Conservation (phyloP, 2,888 invertebrate species). For the Hyalella azteca region DNA sequence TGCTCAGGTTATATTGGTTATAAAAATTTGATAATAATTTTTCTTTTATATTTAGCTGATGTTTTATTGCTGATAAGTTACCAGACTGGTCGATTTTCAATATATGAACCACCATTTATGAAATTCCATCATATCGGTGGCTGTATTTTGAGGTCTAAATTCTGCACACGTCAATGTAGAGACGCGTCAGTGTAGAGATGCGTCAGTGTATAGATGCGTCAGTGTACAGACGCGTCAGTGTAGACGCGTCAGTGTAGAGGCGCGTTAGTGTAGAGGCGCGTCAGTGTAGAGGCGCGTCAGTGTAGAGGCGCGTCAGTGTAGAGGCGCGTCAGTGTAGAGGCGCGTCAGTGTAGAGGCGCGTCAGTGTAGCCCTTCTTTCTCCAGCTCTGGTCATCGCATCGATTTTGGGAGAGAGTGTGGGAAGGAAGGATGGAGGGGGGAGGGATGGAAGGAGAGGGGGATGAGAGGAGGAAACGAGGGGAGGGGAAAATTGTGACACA, state of each 20-base stretch:
- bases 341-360: neutral
- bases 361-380: neutral
- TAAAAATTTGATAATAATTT: too few relatives aligned
- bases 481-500: too few relatives aligned
- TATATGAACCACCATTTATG: too few relatives aligned
- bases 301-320: neutral
- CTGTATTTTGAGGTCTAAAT: too few relatives aligned
- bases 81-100: too few relatives aligned
- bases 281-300: conserved; percentile 8
- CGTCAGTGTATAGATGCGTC: neutral
- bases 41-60: too few relatives aligned
- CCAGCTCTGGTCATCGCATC: conserved; percentile 19
- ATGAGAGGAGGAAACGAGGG: neutral
- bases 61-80: too few relatives aligned
- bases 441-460: neutral
- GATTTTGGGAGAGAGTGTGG: neutral
- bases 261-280: neutral
- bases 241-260: conserved; percentile 10
- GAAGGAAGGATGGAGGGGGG: neutral
- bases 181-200: neutral
- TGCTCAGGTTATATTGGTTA: too few relatives aligned
- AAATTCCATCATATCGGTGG: too few relatives aligned
- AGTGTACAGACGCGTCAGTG: neutral
- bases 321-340: neutral
- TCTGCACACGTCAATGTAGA: too few relatives aligned